phyloP scores from a whole-genome alignment of 2,113 vertebrate genomes.

The Megaceryle maxima region DNA sequence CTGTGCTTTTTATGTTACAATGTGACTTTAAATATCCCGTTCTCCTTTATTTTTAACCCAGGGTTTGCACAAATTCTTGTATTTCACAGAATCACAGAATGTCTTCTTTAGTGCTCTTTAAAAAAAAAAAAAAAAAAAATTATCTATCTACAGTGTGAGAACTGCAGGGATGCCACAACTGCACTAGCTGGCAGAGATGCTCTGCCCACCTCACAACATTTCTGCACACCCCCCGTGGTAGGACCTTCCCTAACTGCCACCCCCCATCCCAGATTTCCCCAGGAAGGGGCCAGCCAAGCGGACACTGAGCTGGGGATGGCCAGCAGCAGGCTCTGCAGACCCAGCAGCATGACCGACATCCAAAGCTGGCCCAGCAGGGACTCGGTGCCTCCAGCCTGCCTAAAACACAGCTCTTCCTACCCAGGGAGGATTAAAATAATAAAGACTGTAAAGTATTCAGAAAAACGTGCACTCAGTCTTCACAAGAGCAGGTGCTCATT shows the following conservation, averaged over 20 bases:
- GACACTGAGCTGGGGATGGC: rapidly evolving
- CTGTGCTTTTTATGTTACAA: neutral
- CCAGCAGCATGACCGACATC: rapidly evolving
- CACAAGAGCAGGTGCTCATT: neutral
- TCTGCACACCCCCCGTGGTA: neutral
- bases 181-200: neutral
- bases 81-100: neutral
- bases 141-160: neutral
- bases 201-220: rapidly evolving
- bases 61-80: neutral
- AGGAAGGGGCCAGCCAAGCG: rapidly evolving
- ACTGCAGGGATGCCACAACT: neutral
- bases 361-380: neutral
- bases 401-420: neutral
- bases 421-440: neutral
- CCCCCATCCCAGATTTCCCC: neutral
- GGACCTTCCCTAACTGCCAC: neutral
- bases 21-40: neutral
- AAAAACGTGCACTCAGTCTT: neutral
- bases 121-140: neutral
- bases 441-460: neutral
- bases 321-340: neutral
- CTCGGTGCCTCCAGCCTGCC: rapidly evolving
- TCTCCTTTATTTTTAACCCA: neutral
- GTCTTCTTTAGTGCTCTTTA: neutral